phyloP scores from a whole-genome alignment of 2,888 invertebrate species.

The Mantis religiosa region DNA sequence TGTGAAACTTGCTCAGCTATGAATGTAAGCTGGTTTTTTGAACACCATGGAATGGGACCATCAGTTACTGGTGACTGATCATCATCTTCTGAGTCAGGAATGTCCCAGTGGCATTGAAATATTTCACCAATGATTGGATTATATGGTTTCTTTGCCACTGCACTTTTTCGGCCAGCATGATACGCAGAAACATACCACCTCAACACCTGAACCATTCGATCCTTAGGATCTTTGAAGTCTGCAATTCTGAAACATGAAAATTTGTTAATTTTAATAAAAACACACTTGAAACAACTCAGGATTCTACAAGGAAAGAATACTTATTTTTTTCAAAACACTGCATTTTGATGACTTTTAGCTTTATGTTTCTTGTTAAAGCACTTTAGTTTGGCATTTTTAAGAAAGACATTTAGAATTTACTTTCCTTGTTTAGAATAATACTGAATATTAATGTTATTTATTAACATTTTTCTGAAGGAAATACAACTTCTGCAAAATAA shows the following conservation, averaged over 20 bases:
- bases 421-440: no score
- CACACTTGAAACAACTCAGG: no score
- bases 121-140: constrained; percentile 97
- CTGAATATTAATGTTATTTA: no score
- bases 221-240: constrained; percentile 77
- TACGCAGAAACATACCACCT: constrained; percentile 98
- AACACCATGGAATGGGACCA: constrained; percentile 90
- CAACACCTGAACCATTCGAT: constrained; percentile 90
- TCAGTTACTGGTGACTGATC: constrained; percentile 52
- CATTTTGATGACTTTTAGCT: no score
- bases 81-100: constrained; percentile 43
- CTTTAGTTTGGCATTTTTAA: no score
- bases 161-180: constrained; percentile 95
- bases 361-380: no score
- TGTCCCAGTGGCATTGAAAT: constrained; percentile 85
- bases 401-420: no score
- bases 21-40: constrained; percentile 82
- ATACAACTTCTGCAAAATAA: no score
- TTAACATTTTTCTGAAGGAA: no score
- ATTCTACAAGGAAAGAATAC: no score
- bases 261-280: neutral
- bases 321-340: no score
- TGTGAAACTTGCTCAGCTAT: constrained; percentile 98
- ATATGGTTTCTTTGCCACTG: constrained; percentile 98
- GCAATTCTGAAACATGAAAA: constrained; percentile 64